These are phyloP conservation scores for Microhierax caerulescens DNA, from an alignment of 2,797 vertebrate genomes.

Conservation along the genomic window DNA sequence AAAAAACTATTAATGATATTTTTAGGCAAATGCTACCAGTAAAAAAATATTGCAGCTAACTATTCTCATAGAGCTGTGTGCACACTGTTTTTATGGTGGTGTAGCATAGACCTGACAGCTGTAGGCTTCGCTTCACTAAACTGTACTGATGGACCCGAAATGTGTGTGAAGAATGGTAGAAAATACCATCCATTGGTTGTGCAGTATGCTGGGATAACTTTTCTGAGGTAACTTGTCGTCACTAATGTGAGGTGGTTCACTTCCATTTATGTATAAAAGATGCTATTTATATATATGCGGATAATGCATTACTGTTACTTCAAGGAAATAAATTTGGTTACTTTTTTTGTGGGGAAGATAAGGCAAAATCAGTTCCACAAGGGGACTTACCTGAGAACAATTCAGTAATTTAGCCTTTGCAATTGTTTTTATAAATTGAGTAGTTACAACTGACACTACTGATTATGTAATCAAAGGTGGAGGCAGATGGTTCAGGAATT, in stretches of 20 bases:
- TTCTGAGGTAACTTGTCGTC: not conserved
- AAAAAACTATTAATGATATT: not conserved
- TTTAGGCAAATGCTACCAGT: not conserved
- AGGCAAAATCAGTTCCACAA: not conserved
- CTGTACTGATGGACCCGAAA: not conserved
- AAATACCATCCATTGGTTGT: not conserved
- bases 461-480: not conserved
- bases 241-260: accelerated
- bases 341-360: not conserved
- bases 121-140: not conserved
- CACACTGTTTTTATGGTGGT: not conserved
- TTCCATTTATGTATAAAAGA: not conserved
- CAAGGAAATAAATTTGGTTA: not conserved
- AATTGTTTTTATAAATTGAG: not conserved
- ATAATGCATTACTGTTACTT: not conserved
- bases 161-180: not conserved
- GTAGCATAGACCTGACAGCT: not conserved
- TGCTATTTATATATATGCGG: not conserved
- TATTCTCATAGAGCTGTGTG: not conserved
- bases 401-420: not conserved
- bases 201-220: not conserved
- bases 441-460: not conserved
- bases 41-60: not conserved
- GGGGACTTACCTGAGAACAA: not conserved
- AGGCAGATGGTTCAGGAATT: not conserved